phyloP scores from a whole-genome alignment of 1,140 invertebrate species.

The Drosophila bipectinata region DNA sequence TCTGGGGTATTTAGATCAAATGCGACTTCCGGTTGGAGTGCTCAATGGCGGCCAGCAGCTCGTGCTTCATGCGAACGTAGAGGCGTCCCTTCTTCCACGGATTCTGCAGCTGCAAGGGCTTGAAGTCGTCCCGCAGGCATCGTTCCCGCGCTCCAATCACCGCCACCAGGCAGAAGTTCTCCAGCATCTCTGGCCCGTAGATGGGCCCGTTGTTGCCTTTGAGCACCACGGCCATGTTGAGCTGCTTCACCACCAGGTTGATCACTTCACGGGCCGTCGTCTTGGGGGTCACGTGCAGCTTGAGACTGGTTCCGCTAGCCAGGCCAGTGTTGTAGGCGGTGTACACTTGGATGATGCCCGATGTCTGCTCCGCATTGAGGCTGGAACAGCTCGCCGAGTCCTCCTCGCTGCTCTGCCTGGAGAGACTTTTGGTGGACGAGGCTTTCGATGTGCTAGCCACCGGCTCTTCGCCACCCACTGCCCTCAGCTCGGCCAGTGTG shows the following conservation, averaged over 20 bases:
- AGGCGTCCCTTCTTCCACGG: constrained; percentile 97
- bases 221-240: constrained; percentile 95
- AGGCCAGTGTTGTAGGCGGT: constrained; percentile 97
- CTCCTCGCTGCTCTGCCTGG: constrained; percentile 74
- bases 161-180: constrained; percentile 96
- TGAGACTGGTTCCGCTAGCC: constrained; percentile 95
- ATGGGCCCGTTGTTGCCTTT: constrained; percentile 91
- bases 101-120: constrained; percentile 95
- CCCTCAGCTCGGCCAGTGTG: constrained; percentile 71
- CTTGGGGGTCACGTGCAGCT: constrained; percentile 94
- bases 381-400: constrained; percentile 76
- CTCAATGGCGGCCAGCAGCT: constrained; percentile 93
- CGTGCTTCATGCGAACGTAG: constrained; percentile 95
- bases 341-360: constrained; percentile 92
- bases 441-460: constrained; percentile 65
- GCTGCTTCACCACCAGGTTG: constrained; percentile 95
- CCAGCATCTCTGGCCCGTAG: constrained; percentile 91
- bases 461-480: constrained; percentile 54
- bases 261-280: constrained; percentile 97
- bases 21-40: constrained; percentile 90
- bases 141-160: constrained; percentile 96
- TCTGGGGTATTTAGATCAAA: constrained; percentile 60
- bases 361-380: constrained; percentile 58
- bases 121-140: constrained; percentile 96
- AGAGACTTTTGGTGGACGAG: constrained; percentile 63